phyloP scores from a whole-genome alignment of 2,888 invertebrate species.

The Euzophera pinguis region DNA sequence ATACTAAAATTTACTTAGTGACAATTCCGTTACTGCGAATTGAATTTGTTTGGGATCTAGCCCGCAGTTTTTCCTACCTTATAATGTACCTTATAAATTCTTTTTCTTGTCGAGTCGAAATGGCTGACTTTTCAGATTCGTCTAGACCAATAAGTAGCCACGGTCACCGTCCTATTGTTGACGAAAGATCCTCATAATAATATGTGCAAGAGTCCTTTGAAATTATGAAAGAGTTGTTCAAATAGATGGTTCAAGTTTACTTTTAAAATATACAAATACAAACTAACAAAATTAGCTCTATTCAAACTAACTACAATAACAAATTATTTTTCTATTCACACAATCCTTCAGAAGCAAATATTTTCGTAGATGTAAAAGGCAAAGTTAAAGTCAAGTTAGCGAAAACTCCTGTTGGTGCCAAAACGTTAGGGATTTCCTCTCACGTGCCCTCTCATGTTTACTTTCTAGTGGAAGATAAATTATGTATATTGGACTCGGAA shows the following conservation, averaged over 20 bases:
- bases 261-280: too few relatives aligned
- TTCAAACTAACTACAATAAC: not conserved
- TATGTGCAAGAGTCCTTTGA: too few relatives aligned
- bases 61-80: too few relatives aligned
- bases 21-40: slow-evolving; percentile 26
- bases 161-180: too few relatives aligned
- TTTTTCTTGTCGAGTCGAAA: too few relatives aligned
- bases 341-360: not conserved
- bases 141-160: too few relatives aligned
- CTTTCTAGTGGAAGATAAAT: slow-evolving; percentile 24
- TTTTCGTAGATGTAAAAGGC: slow-evolving; percentile 2
- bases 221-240: too few relatives aligned
- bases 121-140: too few relatives aligned
- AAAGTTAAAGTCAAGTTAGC: slow-evolving; percentile 20
- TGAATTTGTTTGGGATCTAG: not conserved
- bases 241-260: too few relatives aligned
- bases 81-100: too few relatives aligned
- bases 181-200: too few relatives aligned
- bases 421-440: slow-evolving; percentile 27
- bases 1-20: slow-evolving; percentile 38
- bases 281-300: too few relatives aligned
- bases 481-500: slow-evolving; percentile 27
- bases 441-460: slow-evolving; percentile 23
- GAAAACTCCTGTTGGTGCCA: slow-evolving; percentile 24
- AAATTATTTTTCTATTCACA: not conserved